phyloP scores from a whole-genome alignment of 2,888 invertebrate genomes.

The Tetanocera ferruginea region DNA sequence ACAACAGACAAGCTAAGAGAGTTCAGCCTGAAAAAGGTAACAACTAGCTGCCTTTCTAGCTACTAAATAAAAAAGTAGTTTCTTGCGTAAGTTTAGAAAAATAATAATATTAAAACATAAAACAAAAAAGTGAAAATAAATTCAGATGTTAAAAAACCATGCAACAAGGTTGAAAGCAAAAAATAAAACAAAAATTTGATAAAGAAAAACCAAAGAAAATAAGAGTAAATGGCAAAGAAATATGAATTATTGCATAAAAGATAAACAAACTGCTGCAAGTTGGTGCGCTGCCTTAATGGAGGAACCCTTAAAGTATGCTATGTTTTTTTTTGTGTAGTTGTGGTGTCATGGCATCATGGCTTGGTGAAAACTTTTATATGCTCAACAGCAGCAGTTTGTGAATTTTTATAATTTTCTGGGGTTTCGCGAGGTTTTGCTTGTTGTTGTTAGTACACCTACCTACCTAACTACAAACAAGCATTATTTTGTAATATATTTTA shows the following conservation, averaged over 20 bases:
- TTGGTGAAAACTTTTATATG: slow-evolving; percentile 2
- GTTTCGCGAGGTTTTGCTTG: slow-evolving; percentile 1
- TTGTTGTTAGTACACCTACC: background rate
- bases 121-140: background rate
- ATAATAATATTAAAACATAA: slow-evolving; percentile 16
- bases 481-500: slow-evolving; percentile 64
- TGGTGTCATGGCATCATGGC: background rate
- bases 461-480: background rate
- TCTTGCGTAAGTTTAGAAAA: slow-evolving; percentile 1
- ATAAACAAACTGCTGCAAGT: slow-evolving; percentile 11
- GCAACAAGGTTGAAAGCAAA: background rate
- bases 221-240: background rate
- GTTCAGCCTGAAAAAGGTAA: too few relatives aligned
- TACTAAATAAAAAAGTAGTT: background rate
- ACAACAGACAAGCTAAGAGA: background rate
- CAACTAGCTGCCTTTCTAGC: too few relatives aligned
- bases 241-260: slow-evolving; percentile 24
- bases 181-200: too few relatives aligned
- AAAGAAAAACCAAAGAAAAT: background rate
- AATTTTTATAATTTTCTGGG: background rate
- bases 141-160: background rate
- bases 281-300: background rate
- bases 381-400: background rate
- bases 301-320: slow-evolving; percentile 15
- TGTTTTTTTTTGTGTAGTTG: background rate